Evolutionary conservation across 2,113 vertebrate genomes (phyloP), one percentile per base, ranked within the genome.

Genomic region (Bostrychus sinensis): DNA sequence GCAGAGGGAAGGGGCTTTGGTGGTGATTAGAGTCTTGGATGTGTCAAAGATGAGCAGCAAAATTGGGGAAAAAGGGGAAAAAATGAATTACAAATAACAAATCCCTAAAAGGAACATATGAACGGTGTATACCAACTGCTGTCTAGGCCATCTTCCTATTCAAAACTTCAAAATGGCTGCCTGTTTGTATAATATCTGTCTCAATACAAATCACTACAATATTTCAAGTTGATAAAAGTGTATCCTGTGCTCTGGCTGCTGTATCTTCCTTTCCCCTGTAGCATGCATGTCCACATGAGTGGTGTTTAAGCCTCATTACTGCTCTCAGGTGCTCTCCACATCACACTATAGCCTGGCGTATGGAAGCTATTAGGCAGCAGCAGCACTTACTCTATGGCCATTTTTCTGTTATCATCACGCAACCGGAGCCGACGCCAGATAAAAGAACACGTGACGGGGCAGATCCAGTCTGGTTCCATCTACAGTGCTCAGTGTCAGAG

Each of bases 341-440:
- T 41, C 70, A 28, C 23, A 51, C 41, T 1, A 0, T 34, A 54
- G 58, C 28, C 2, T 28, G 10, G 60, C 36, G 42, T 54, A 50
- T 65, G 41, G 69, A 63, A 73, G 74, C 76, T 57, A 77, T 88
- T 82, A 76, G 36, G 41, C 56, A 64, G 81, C 72, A 74, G 41
- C 56, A 64, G 81, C 72, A 74, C 83, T 85, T 81, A 70, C 22
- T 19, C 55, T 20, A 45, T 19, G 12, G 42, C 2, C 23, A 19
- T 26, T 70, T 70, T 56, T 20, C 57, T n/a, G 17, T 73, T 61
- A 63, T 75, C 64, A 68, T 62, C 64, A 30, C 34, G 78, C 70
- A 59, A 42, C 65, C 43, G 67, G 61, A 78, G 74, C 59, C 64
- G 43, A 77, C 54, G 53, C 62, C 58, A 58, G 38, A 62, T 64